Evolutionary conservation across 2,888 invertebrate genomes (phyloP).

Genomic region (Dastarcus helophoroides): DNA sequence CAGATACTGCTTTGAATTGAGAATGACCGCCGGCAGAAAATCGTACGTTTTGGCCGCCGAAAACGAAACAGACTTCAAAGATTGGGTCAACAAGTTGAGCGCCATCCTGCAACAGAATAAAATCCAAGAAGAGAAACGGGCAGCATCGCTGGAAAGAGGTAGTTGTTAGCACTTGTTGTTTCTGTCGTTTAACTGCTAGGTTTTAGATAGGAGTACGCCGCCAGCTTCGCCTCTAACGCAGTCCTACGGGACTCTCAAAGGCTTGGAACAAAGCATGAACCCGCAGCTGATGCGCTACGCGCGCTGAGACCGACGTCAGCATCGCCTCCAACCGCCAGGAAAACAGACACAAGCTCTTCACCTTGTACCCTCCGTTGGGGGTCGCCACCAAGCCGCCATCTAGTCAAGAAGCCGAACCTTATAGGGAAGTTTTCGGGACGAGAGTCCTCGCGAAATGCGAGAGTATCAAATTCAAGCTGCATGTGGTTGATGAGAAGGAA

Average conservation of each 20-base stretch:
- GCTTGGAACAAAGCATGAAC: conserved; percentile 85
- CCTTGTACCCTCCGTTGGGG: conserved; percentile 51
- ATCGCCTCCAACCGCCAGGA: conserved; percentile 73
- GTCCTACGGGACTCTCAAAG: conserved; percentile 73
- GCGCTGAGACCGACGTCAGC: conserved; percentile 78
- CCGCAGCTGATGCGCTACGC: conserved; percentile 84
- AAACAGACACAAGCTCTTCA: conserved; percentile 67
- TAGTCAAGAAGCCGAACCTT: conserved; percentile 50
- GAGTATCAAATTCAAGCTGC: conserved; percentile 71
- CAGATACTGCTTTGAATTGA: conserved; percentile 75
- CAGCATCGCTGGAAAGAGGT: conserved; percentile 52
- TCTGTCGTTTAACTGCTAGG: no score
- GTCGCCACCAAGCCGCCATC: conserved; percentile 34
- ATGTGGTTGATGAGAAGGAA: conserved; percentile 69
- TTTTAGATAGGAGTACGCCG: conserved; percentile 40
- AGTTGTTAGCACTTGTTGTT: no score
- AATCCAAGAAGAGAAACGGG: conserved; percentile 66
- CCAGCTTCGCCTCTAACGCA: conserved; percentile 50
- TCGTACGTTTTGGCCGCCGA: conserved; percentile 81
- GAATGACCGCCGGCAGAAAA: conserved; percentile 76
- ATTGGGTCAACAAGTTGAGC: conserved; percentile 74
- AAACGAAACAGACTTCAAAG: conserved; percentile 67
- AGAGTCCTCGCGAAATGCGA: conserved; percentile 75
- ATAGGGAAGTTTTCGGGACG: conserved; percentile 79
- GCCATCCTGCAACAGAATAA: conserved; percentile 77